phyloP scores from a whole-genome alignment of 2,797 vertebrate species.

The Philypnodon macrostomus region DNA sequence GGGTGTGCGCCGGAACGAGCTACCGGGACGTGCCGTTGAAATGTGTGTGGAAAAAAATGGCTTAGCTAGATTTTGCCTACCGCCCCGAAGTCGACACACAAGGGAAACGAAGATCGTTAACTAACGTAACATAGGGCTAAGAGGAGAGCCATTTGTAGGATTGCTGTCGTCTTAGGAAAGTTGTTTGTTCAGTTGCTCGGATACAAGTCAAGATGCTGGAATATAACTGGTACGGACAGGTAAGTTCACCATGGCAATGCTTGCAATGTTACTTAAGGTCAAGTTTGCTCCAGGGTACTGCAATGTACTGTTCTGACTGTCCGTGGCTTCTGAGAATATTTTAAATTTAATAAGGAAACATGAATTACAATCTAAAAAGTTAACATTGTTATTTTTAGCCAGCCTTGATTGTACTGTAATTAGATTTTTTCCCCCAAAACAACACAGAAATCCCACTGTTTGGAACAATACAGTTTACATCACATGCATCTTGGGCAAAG shows the following conservation, averaged over 20 bases:
- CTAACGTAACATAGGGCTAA: conserved; percentile 55
- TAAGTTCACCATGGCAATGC: conserved; percentile 75
- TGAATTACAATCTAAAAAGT: neutral
- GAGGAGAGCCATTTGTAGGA: conserved; percentile 44
- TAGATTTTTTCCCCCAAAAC: neutral
- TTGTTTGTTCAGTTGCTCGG: no score
- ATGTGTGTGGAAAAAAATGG: conserved; percentile 61
- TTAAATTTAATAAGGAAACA: neutral
- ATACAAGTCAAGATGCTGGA: conserved; percentile 96
- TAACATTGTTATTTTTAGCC: neutral
- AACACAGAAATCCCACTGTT: neutral
- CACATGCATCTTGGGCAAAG: conserved; percentile 19
- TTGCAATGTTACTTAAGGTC: neutral
- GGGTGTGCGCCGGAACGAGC: conserved; percentile 39
- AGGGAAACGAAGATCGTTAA: conserved; percentile 73
- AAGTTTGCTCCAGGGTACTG: neutral
- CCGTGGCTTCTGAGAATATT: neutral
- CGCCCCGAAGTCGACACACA: conserved; percentile 69
- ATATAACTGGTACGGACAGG: conserved; percentile 97
- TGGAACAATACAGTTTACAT: conserved; percentile 20
- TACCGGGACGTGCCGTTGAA: conserved; percentile 46
- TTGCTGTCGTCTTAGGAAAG: conserved; percentile 3
- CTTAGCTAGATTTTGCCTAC: conserved; percentile 68
- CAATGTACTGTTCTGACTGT: neutral
- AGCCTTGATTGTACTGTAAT: neutral